Evolutionary conservation across 2,888 invertebrate genomes (phyloP).

Genomic region (Amiota communis): DNA sequence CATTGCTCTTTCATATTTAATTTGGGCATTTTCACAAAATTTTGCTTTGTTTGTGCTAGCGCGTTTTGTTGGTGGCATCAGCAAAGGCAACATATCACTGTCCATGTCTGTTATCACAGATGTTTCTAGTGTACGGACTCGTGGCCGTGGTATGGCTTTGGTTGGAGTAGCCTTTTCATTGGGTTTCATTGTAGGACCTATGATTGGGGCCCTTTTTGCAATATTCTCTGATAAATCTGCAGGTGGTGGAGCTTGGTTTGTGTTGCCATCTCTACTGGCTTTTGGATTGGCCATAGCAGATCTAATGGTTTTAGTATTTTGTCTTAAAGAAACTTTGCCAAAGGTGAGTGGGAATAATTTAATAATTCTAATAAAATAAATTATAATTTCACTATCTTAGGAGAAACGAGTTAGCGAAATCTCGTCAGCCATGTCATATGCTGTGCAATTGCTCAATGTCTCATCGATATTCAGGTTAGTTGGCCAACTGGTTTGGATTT

Average conservation of each 20-base stretch:
- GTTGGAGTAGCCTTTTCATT: conserved; percentile 97
- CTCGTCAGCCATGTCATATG: conserved; percentile 79
- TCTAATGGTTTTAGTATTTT: conserved; percentile 81
- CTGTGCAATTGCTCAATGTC: conserved; percentile 80
- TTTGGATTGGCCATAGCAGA: conserved; percentile 83
- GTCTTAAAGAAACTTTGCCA: conserved; percentile 89
- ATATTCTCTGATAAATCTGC: conserved; percentile 77
- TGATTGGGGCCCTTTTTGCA: conserved; percentile 93
- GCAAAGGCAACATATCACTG: conserved; percentile 96
- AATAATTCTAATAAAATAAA: conserved; percentile 8
- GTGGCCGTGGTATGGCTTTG: conserved; percentile 97
- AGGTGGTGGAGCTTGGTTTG: conserved; percentile 80
- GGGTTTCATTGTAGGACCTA: conserved; percentile 96
- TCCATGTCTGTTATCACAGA: conserved; percentile 97
- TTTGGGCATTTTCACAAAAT: conserved; percentile 91
- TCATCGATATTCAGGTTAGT: conserved; percentile 74
- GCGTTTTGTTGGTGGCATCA: conserved; percentile 93
- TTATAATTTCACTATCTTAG: conserved; percentile 56
- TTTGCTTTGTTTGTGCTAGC: conserved; percentile 94
- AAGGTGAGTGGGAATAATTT: conserved; percentile 73
- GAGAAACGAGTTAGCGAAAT: conserved; percentile 82
- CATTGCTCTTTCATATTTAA: conserved; percentile 86
- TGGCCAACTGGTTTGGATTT: conserved; percentile 23
- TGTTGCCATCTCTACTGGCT: conserved; percentile 86
- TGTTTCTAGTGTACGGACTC: conserved; percentile 85